Evolutionary conservation across 2,888 invertebrate genomes (phyloP).

Genomic region (Physocephala rufipes): DNA sequence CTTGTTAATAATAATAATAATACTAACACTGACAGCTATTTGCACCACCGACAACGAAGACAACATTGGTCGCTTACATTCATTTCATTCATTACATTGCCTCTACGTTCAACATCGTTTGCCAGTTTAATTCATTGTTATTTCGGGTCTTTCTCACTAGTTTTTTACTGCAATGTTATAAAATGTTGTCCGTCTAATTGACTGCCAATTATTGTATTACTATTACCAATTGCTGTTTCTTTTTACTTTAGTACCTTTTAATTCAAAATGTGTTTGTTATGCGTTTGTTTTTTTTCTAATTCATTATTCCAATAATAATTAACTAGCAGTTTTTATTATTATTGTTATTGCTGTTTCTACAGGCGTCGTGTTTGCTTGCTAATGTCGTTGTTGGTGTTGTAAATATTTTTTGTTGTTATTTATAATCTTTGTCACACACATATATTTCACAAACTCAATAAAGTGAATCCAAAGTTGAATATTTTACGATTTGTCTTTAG

Average conservation of each 20-base stretch:
- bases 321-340: constrained; percentile 21
- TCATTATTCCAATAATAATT: constrained; percentile 15
- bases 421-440: neutral
- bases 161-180: neutral
- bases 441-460: no score
- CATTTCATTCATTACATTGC: constrained; percentile 37
- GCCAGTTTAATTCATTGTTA: neutral
- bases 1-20: neutral
- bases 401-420: constrained; percentile 15
- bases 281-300: neutral
- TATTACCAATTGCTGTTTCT: neutral
- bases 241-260: neutral
- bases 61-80: constrained; percentile 13
- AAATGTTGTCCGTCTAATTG: neutral
- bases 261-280: constrained; percentile 1
- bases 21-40: constrained; percentile 16
- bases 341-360: neutral
- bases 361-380: neutral
- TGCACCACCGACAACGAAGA: constrained; percentile 5
- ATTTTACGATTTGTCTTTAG: no score
- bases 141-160: neutral
- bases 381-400: neutral
- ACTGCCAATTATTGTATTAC: neutral
- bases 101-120: constrained; percentile 2
- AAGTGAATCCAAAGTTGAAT: no score